Base-by-base conservation (phyloP, 2,113 vertebrate genomes). In the Crocuta crocuta region DNA sequence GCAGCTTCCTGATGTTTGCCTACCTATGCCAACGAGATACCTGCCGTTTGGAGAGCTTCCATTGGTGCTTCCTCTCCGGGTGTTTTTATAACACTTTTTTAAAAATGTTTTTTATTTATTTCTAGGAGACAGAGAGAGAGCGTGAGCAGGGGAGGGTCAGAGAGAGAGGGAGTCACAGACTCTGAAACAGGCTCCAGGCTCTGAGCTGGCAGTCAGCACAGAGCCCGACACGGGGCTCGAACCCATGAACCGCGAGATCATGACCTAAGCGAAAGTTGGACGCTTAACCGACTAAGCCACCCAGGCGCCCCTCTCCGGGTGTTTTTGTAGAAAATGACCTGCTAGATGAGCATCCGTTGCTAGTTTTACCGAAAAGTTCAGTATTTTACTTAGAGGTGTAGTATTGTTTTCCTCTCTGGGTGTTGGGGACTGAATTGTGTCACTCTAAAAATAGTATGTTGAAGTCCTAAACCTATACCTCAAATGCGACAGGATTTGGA, bases 1-100 rank as follows among this genome's bases (percentile, higher is more conserved):
- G 53, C 24, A 70, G 3, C 26, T 39, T 1, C 16, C 15, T 21
- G 3, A 0, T 1, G 0, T 71, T 63, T 68, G 39, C 73, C 8
- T 45, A 10, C 43, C 58, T 71, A 33, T 28, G 19, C 33, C 19
- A 10, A 45, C 10, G n/a, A 39, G 19, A 8, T 68, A 28, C 50
- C 74, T 71, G 7, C 6, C 11, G 26, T 45, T 28, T 39, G 10
- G 76, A 26, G 35, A 35, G 5, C 68, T 65, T 85, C 7, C 12
- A 7, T 87, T 74, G 31, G 15, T 15, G 16, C 17, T 24, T 55
- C 58, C n/a, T n/a, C 35, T 1, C 16, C 50, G 12, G 2, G 43
- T 26, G 31, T 68, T 95, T 74, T 68, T 73, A 7, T 45, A 23
- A 39, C 39, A 39, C 39, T 39, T 39, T 39, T 39, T 39, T 3